phyloP scores from a whole-genome alignment of 2,888 invertebrate species.

The Sipha maydis region DNA sequence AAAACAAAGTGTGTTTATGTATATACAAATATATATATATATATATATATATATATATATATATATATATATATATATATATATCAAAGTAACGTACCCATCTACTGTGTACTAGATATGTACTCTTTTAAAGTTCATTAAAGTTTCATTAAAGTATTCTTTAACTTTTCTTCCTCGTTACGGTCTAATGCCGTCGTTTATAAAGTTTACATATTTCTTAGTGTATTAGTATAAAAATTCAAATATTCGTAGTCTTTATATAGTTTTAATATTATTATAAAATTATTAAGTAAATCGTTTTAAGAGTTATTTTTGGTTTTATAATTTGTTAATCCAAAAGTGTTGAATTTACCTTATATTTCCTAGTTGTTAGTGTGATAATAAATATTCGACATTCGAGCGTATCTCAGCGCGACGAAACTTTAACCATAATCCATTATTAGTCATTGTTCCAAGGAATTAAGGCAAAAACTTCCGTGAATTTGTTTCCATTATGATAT shows the following conservation, averaged over 20 bases:
- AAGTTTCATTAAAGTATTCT: constrained; percentile 46
- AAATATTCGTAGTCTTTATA: neutral
- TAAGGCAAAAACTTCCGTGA: neutral
- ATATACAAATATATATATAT: no score
- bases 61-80: neutral
- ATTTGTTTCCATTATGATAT: neutral
- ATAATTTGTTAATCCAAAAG: neutral
- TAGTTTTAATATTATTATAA: constrained; percentile 2
- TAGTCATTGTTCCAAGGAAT: neutral
- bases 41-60: neutral
- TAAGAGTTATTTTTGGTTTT: neutral
- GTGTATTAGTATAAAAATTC: neutral
- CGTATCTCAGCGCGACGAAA: neutral
- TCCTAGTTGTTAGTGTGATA: neutral
- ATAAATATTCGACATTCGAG: neutral
- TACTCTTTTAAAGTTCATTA: constrained; percentile 33
- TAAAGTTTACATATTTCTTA: neutral
- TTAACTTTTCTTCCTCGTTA: constrained; percentile 27
- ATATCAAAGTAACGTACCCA: neutral
- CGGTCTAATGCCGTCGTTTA: neutral
- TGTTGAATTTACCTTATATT: neutral
- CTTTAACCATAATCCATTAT: neutral
- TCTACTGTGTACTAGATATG: neutral
- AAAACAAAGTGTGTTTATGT: neutral
- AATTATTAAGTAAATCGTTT: constrained; percentile 4